Conservation (phyloP, 2,113 vertebrate genomes). For the Empidonax traillii region DNA sequence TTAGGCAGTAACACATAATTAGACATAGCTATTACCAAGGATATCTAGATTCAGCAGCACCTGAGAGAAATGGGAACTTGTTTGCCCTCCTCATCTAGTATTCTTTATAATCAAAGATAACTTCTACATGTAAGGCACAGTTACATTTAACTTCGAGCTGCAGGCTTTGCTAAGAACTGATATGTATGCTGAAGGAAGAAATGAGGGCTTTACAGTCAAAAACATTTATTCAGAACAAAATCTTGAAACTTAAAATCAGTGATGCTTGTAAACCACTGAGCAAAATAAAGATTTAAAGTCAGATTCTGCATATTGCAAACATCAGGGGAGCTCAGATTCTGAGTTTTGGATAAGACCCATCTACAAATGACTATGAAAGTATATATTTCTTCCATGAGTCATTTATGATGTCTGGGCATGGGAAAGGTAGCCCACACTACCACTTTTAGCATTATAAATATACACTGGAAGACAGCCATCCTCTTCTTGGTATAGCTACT, state of each 20-base stretch:
- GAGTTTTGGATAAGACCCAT: not conserved
- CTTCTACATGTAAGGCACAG: not conserved
- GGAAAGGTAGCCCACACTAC: not conserved
- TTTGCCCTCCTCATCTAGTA: not conserved
- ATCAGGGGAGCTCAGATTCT: not conserved
- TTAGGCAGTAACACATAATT: constrained; percentile 40
- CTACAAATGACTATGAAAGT: not conserved
- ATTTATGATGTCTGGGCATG: not conserved
- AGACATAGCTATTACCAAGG: constrained; percentile 19
- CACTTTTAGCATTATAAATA: not conserved
- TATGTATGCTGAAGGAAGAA: not conserved
- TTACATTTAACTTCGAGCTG: not conserved
- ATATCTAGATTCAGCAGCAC: constrained; percentile 46
- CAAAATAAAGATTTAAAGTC: not conserved
- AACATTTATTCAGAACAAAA: not conserved
- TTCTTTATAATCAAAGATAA: constrained; percentile 18
- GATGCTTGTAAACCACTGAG: not conserved
- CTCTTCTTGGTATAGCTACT: not conserved
- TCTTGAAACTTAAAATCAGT: not conserved
- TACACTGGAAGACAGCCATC: not conserved
- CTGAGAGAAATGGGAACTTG: constrained; percentile 2
- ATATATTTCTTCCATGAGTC: not conserved
- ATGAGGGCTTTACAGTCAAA: not conserved
- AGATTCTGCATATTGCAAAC: not conserved
- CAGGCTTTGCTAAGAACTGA: not conserved